A percentile compares a stretch with the other conserved stretches of the same genome.
Evolutionary conservation across 1,140 invertebrate genomes (phyloP).

Genomic region (Belonocnema kinseyi): DNA sequence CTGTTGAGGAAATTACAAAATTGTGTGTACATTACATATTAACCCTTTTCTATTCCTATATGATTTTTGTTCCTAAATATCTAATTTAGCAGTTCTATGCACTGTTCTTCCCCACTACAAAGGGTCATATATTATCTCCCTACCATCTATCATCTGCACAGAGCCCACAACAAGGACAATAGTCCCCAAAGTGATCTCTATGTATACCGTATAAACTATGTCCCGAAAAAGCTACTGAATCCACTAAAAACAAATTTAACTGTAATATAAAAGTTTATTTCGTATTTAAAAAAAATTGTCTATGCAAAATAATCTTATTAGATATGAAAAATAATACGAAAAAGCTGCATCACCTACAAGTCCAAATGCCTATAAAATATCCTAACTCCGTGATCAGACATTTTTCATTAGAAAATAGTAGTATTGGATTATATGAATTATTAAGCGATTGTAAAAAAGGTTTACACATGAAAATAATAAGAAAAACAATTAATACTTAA

Average conservation of each 20-base stretch:
- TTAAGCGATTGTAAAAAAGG: too few relatives aligned
- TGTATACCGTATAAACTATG: conserved; percentile 3
- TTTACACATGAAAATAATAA: too few relatives aligned
- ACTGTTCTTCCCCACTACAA: conserved; percentile 19
- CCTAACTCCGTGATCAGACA: too few relatives aligned
- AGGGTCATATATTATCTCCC: conserved; percentile 20
- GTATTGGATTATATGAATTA: too few relatives aligned
- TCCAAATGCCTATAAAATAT: too few relatives aligned
- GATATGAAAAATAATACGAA: too few relatives aligned
- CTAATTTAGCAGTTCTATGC: conserved; percentile 14
- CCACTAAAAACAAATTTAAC: background rate
- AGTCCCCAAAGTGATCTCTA: conserved; percentile 23
- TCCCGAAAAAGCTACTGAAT: conserved; percentile 3
- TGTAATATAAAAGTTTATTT: too few relatives aligned
- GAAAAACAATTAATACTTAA: too few relatives aligned
- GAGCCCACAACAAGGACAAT: conserved; percentile 23
- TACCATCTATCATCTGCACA: conserved; percentile 14
- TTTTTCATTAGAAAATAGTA: too few relatives aligned
- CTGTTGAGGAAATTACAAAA: background rate
- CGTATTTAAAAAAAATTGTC: too few relatives aligned
- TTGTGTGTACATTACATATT: background rate
- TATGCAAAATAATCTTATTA: too few relatives aligned
- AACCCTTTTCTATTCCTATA: background rate
- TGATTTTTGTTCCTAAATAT: conserved; percentile 3
- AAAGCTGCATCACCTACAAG: too few relatives aligned